phyloP scores from a whole-genome alignment of 2,113 vertebrate genomes.

The Cromileptes altivelis region DNA sequence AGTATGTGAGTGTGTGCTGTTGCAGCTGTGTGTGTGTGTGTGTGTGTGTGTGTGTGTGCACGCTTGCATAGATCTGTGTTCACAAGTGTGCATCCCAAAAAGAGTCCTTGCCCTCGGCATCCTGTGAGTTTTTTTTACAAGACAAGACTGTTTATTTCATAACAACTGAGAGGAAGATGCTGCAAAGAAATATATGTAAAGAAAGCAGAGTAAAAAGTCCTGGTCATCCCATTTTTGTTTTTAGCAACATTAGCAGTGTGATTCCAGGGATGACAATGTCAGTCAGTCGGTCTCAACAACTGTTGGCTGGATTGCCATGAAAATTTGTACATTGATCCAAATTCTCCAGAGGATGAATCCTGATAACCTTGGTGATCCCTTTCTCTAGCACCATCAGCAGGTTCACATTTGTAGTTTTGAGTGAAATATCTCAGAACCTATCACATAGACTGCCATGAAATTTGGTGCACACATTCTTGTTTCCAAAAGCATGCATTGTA shows the following conservation, averaged over 20 bases:
- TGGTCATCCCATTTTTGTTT: not conserved
- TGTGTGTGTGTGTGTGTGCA: not conserved
- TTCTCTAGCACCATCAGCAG: not conserved
- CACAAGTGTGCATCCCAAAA: slow-evolving; percentile 46
- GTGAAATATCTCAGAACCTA: not conserved
- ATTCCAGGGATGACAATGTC: not conserved
- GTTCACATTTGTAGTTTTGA: not conserved
- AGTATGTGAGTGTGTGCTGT: slow-evolving; percentile 1
- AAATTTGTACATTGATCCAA: not conserved
- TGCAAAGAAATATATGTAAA: not conserved
- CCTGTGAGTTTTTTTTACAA: slow-evolving; percentile 17
- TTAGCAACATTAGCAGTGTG: not conserved
- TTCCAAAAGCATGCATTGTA: not conserved
- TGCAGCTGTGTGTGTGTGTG: not conserved
- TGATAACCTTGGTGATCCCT: not conserved
- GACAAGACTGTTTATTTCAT: slow-evolving; percentile 52
- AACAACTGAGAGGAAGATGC: slow-evolving; percentile 18
- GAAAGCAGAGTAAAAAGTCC: not conserved
- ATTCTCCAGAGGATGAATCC: not conserved
- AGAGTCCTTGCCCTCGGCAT: slow-evolving; percentile 52
- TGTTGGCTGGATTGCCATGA: not conserved
- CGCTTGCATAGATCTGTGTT: not conserved
- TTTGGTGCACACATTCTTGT: not conserved
- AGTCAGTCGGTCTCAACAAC: not conserved
- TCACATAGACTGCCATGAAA: not conserved